Percentiles rank a stretch among this genome's conserved stretches.
Evolutionary conservation across 2,113 vertebrate species (phyloP).

Genomic region (Falcunculus frontatus): DNA sequence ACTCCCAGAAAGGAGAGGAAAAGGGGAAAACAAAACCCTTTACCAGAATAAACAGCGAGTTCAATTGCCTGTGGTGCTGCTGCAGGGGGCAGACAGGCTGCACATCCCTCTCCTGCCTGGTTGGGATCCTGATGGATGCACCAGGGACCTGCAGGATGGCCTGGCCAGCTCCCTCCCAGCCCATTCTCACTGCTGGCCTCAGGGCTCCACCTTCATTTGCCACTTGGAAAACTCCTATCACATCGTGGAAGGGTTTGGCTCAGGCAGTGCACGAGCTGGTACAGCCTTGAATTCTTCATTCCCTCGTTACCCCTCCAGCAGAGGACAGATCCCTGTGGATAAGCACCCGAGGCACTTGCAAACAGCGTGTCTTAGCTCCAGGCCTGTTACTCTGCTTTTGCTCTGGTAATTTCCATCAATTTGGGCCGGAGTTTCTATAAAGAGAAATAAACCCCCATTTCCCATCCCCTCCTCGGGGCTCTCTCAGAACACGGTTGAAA

Average conservation of each 20-base stretch:
- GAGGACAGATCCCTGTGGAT: not conserved
- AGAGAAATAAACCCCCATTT: not conserved
- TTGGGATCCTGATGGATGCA: not conserved
- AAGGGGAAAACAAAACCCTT: not conserved
- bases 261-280: not conserved
- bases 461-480: not conserved
- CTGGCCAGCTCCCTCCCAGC: not conserved
- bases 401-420: not conserved
- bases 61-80: not conserved
- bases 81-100: not conserved
- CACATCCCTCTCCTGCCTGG: not conserved
- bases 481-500: not conserved
- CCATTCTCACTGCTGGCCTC: not conserved
- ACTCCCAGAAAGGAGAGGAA: not conserved
- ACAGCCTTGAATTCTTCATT: not conserved
- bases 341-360: not conserved
- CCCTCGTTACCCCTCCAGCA: not conserved
- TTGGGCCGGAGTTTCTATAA: not conserved
- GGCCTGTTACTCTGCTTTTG: not conserved
- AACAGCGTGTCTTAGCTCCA: not conserved
- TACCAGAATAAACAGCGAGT: not conserved
- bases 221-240: not conserved
- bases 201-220: not conserved
- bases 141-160: not conserved
- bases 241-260: accelerated